Evolutionary conservation across 2,113 vertebrate genomes (phyloP).

Genomic region (Periophthalmus modestus): DNA sequence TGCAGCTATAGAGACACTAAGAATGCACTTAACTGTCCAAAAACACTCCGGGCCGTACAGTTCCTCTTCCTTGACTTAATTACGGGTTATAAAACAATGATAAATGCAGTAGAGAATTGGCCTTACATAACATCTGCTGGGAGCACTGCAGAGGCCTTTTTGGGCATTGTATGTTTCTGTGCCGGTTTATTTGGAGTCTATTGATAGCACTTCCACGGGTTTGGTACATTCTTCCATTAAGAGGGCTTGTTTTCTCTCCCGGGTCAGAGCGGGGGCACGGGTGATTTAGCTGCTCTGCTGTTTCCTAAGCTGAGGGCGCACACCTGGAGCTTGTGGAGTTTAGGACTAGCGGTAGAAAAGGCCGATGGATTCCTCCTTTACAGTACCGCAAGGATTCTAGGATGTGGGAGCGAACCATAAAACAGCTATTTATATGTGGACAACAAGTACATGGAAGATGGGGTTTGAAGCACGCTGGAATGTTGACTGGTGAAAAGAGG

Average conservation of each 20-base stretch:
- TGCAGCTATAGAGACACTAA: neutral
- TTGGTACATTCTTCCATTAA: slow-evolving; percentile 68
- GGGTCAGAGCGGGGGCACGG: slow-evolving; percentile 33
- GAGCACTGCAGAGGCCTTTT: slow-evolving; percentile 54
- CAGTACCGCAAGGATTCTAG: slow-evolving; percentile 31
- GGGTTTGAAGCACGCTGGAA: slow-evolving; percentile 41
- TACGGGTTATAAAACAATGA: slow-evolving; percentile 6
- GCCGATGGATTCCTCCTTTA: neutral
- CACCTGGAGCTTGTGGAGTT: slow-evolving; percentile 32
- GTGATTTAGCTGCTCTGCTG: slow-evolving; percentile 46
- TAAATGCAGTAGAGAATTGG: slow-evolving; percentile 45
- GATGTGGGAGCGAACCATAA: slow-evolving; percentile 54
- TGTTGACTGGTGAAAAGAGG: neutral
- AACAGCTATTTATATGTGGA: slow-evolving; percentile 67
- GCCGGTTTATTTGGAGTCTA: slow-evolving; percentile 71
- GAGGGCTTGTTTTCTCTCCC: slow-evolving; percentile 54
- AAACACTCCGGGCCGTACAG: neutral
- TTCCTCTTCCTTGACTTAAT: slow-evolving; percentile 2
- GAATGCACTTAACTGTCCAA: neutral
- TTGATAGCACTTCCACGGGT: slow-evolving; percentile 73
- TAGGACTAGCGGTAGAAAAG: neutral
- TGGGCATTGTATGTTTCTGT: slow-evolving; percentile 49
- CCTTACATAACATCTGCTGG: slow-evolving; percentile 44
- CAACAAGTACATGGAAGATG: slow-evolving; percentile 12
- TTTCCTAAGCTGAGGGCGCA: slow-evolving; percentile 18